Evolutionary conservation across 2,888 invertebrate genomes (phyloP).

Genomic region (Gonocerus acuteangulatus): DNA sequence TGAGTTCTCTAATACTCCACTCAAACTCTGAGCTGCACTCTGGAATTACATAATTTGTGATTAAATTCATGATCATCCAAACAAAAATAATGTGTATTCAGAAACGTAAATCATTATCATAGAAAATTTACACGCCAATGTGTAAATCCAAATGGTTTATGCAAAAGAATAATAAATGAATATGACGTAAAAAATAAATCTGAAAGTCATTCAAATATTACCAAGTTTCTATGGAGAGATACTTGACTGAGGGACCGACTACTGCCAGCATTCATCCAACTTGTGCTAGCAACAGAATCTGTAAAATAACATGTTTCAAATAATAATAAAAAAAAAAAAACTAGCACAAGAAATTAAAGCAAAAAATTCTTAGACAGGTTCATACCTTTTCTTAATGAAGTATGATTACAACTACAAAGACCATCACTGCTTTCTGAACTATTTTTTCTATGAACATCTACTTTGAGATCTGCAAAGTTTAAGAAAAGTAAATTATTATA

Average conservation of each 20-base stretch:
- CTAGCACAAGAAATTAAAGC: not conserved
- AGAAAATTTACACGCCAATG: no score
- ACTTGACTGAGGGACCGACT: conserved; percentile 34
- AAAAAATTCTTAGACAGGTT: not conserved
- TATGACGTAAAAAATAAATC: no score
- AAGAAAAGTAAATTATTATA: not conserved
- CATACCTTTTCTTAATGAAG: conserved; percentile 33
- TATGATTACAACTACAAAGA: conserved; percentile 33
- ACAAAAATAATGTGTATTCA: no score
- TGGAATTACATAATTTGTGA: conserved; percentile 13
- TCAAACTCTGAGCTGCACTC: conserved; percentile 34
- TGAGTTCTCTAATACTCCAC: conserved; percentile 32
- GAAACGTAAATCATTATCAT: no score
- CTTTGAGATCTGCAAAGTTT: conserved; percentile 68
- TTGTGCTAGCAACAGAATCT: conserved; percentile 33
- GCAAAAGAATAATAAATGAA: not conserved
- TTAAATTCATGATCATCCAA: no score
- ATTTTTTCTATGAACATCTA: conserved; percentile 86
- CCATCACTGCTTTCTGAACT: conserved; percentile 82
- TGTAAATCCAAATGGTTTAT: no score
- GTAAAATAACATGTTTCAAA: conserved; percentile 1
- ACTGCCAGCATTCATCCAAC: conserved; percentile 34
- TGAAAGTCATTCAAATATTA: no score
- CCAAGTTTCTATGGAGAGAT: conserved; percentile 32
- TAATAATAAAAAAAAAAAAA: not conserved